Base-by-base conservation (phyloP, 2,888 invertebrate genomes). In the Epistrophella euchroma region DNA sequence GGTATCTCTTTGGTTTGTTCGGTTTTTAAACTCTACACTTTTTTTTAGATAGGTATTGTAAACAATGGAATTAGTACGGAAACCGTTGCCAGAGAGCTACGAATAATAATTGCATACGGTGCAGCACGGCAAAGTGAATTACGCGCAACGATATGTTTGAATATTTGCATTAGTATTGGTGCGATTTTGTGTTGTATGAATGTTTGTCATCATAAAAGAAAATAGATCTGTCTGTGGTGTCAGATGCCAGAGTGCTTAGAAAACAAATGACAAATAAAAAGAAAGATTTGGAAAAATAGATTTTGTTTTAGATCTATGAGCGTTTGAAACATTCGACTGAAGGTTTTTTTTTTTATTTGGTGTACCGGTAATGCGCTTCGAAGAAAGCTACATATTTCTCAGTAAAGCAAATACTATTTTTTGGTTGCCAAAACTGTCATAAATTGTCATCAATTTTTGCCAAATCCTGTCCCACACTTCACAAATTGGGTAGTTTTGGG, bases 31-130 rank as follows among this genome's bases (percentile, higher is more conserved):
- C 50, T 71, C 52, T 72, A 22, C 28, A 71, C 28, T 79, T 72
- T 35, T 19, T 84, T 75, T 83, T 75, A n/a, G n/a, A n/a, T 64
- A 73, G 72, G 72, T 72, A 66, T 71, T 79, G 79, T 66, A 84
- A 72, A 75, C 84, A 84, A 84, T 75, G 71, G 66, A 66, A 66
- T 58, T 71, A 71, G 71, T 72, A 75, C 84, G 66, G 79, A 75
- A 79, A 32, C 64, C 32, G 32, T 47, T 45, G 28, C 82, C 72
- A 68, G 52, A 68, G 52, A 45, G 50, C 58, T 25, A 76, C 71
- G 64, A 72, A 76, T 76, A 55, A 55, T 32, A 52, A 52, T 56
- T 64, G 71, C 66, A 75, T 68, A 72, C 76, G 43, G 60, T 66
- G 22, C 50, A 71, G 52, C 37, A 50, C 19, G 25, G 55, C 64